A percentile compares a stretch with the other conserved stretches of the same genome.
Conservation (phyloP, 2,888 invertebrate species). For the Exocentrus adspersus region DNA sequence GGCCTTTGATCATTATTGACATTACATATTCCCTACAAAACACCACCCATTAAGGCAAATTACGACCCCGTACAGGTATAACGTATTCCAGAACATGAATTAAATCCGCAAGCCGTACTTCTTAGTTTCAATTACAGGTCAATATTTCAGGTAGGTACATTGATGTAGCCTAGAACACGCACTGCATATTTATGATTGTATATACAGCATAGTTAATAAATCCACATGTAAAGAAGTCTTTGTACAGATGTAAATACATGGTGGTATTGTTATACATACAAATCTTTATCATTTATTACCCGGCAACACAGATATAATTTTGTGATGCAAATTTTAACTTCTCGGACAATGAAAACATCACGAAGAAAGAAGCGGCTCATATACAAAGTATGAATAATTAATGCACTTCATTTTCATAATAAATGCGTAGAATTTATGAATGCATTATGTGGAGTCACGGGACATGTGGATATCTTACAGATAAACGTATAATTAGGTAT, state of each 20-base stretch:
- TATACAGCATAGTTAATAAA: constrained; percentile 48
- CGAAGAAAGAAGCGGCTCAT: constrained; percentile 47
- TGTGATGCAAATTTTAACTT: constrained; percentile 54
- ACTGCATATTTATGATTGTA: constrained; percentile 41
- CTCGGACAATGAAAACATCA: constrained; percentile 52
- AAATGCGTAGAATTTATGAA: constrained; percentile 56
- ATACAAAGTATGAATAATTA: constrained; percentile 52
- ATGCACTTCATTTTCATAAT: constrained; percentile 54
- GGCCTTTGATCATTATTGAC: constrained; percentile 17
- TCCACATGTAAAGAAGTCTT: constrained; percentile 51
- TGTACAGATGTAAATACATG: constrained; percentile 53
- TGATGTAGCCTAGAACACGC: constrained; percentile 34
- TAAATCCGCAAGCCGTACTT: constrained; percentile 36
- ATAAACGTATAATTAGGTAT: too few species aligned
- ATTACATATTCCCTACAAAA: constrained; percentile 27
- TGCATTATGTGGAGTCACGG: constrained; percentile 44
- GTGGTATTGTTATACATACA: constrained; percentile 49
- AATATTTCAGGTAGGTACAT: constrained; percentile 39
- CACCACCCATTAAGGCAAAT: constrained; percentile 20
- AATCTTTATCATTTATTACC: constrained; percentile 54
- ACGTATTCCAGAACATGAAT: constrained; percentile 28
- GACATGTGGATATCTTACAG: not conserved
- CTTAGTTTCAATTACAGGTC: constrained; percentile 39
- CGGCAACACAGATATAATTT: constrained; percentile 50
- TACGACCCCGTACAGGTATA: constrained; percentile 19